These are phyloP conservation scores for Nephrotoma appendiculata DNA, from an alignment of 2,888 invertebrate genomes.

Conservation along the genomic window DNA sequence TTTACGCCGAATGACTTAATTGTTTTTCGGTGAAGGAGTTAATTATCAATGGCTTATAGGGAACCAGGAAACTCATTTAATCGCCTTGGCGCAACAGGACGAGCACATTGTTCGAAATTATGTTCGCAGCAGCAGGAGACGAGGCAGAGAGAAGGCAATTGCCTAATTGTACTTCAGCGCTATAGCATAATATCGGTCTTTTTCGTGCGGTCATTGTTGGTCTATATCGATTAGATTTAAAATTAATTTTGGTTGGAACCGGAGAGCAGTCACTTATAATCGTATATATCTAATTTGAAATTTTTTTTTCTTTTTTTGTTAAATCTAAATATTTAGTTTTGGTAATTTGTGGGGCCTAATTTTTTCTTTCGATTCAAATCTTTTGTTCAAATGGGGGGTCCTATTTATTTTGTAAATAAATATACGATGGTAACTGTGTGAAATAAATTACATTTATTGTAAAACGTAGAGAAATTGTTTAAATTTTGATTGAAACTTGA, in stretches of 20 bases:
- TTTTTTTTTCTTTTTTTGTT: neutral
- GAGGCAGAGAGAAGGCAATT: constrained; percentile 60
- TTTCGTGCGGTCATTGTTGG: constrained; percentile 92
- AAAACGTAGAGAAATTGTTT: too few species aligned
- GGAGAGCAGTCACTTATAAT: neutral
- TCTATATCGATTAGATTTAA: constrained; percentile 75
- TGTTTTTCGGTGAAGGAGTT: constrained; percentile 97
- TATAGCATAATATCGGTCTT: constrained; percentile 94
- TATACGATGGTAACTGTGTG: too few species aligned
- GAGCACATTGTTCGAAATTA: constrained; percentile 82
- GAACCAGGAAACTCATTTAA: constrained; percentile 55
- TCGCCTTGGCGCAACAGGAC: constrained; percentile 89
- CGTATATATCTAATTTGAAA: neutral
- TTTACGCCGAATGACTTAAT: constrained; percentile 92
- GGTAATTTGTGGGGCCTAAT: too few species aligned
- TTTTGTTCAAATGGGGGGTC: too few species aligned
- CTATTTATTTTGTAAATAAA: neutral
- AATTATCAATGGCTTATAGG: constrained; percentile 86
- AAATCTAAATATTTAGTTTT: too few species aligned
- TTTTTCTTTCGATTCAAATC: too few species aligned
- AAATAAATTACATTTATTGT: too few species aligned
- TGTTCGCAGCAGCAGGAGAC: constrained; percentile 58
- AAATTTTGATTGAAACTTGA: too few species aligned
- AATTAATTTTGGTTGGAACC: neutral
- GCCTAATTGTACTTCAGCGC: constrained; percentile 57